A percentile compares a stretch with the other conserved stretches of the same genome.
Evolutionary conservation across 2,888 invertebrate species (phyloP).

Genomic region (Cistogaster globosa): DNA sequence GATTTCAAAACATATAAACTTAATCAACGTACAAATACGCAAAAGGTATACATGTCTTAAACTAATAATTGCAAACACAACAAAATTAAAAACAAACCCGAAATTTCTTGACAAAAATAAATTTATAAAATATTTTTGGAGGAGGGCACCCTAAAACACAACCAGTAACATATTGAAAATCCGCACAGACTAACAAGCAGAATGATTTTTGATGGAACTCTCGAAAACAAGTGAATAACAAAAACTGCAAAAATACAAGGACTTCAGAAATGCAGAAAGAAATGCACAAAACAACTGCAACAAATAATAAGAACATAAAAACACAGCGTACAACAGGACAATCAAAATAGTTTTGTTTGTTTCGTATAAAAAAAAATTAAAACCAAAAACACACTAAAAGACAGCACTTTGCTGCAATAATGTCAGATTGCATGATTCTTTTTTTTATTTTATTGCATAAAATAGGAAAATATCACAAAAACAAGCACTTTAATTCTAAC

Average conservation of each 20-base stretch:
- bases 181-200: slow-evolving; percentile 51
- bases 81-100: no score
- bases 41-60: no score
- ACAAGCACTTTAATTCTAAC: slow-evolving; percentile 64
- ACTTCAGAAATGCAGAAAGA: slow-evolving; percentile 22
- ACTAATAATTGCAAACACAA: no score
- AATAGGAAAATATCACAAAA: slow-evolving; percentile 21
- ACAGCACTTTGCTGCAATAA: slow-evolving; percentile 49
- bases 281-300: slow-evolving; percentile 28
- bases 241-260: slow-evolving; percentile 53
- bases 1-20: no score
- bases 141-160: slow-evolving; percentile 39
- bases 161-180: slow-evolving; percentile 35
- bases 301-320: neutral
- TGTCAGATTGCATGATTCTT: slow-evolving; percentile 39
- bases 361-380: slow-evolving; percentile 24
- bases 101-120: no score
- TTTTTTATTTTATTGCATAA: slow-evolving; percentile 33
- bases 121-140: no score
- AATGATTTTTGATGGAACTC: slow-evolving; percentile 68
- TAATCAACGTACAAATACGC: no score
- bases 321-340: slow-evolving; percentile 20
- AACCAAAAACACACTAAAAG: slow-evolving; percentile 51
- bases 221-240: slow-evolving; percentile 53
- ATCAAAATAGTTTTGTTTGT: slow-evolving; percentile 56